Conservation (phyloP, 2,113 vertebrate genomes). For the Laticauda laticaudata region DNA sequence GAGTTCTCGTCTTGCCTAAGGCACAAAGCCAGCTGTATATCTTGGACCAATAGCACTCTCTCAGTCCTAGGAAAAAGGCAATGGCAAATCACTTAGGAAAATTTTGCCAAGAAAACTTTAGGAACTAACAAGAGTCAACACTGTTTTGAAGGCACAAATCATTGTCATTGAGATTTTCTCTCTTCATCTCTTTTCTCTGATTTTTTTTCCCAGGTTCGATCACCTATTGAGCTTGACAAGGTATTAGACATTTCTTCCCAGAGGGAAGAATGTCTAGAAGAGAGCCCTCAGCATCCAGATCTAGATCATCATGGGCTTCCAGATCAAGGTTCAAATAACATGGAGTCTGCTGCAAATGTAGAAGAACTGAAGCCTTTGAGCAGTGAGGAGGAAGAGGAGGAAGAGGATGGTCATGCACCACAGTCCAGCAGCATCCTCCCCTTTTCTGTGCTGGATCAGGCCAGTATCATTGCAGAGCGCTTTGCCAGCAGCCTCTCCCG, state of each 20-base stretch:
- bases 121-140: background rate
- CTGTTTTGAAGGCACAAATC: background rate
- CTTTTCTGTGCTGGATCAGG: constrained; percentile 82
- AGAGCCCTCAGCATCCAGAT: constrained; percentile 38
- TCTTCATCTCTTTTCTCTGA: background rate
- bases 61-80: background rate
- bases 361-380: constrained; percentile 77
- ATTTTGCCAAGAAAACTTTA: background rate
- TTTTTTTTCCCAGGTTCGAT: constrained; percentile 26
- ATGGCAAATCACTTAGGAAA: background rate
- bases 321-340: constrained; percentile 24
- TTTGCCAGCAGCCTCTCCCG: constrained; percentile 77
- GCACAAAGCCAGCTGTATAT: background rate
- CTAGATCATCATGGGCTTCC: constrained; percentile 37
- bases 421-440: constrained; percentile 75
- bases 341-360: constrained; percentile 51
- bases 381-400: constrained; percentile 78
- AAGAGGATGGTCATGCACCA: constrained; percentile 43
- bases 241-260: constrained; percentile 29
- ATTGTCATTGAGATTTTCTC: background rate
- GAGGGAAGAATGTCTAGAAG: constrained; percentile 34
- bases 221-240: background rate
- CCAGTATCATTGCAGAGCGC: constrained; percentile 79
- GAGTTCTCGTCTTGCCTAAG: background rate
- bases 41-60: background rate